Evolutionary conservation across 2,113 vertebrate species (phyloP), one percentile per base, ranked within the genome.

Genomic region (Cynoglossus semilaevis): DNA sequence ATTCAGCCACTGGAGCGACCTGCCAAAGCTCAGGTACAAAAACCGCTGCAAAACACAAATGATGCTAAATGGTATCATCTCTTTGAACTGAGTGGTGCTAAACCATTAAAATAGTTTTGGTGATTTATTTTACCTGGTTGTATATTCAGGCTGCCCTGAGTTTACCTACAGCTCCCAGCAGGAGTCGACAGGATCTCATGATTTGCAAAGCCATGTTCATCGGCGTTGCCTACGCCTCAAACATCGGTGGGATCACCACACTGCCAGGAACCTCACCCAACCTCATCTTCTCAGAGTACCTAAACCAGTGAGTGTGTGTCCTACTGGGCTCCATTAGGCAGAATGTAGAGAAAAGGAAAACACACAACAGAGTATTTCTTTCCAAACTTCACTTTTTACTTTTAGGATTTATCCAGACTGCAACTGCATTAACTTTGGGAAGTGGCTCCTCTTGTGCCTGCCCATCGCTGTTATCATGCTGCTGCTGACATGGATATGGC

Each of bases 241-340:
- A 86, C 67, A 93, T 98, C 4, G 95, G 96, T 7, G 95, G 96
- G 36, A 82, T 97, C 62, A 90, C 92, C 22, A 98, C 94, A 2
- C 88, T 94, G 76, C 94, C 95, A 0, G 96, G 95, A 74, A 97
- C 95, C 17, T 98, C 95, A 0, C 90, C 95, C 59, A 97, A 97
- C 81, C 81, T 98, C 79, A 96, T 98, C 79, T 97, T 98, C 74
- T 15, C 90, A 12, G 94, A 97, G 76, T 89, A 94, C 65, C 93
- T 98, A 68, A 91, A 93, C 61, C 81, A 68, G 94, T 97, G 88
- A 92, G 95, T 89, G 40, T 17, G n/a, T n/a, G n/a, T n/a, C n/a
- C n/a, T n/a, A n/a, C n/a, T n/a, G n/a, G n/a, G n/a, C n/a, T n/a
- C n/a, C n/a, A n/a, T n/a, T n/a, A n/a, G n/a, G n/a, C n/a, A n/a